Base-by-base conservation (phyloP, 2,888 invertebrate species). In the Diaprepes abbreviatus region DNA sequence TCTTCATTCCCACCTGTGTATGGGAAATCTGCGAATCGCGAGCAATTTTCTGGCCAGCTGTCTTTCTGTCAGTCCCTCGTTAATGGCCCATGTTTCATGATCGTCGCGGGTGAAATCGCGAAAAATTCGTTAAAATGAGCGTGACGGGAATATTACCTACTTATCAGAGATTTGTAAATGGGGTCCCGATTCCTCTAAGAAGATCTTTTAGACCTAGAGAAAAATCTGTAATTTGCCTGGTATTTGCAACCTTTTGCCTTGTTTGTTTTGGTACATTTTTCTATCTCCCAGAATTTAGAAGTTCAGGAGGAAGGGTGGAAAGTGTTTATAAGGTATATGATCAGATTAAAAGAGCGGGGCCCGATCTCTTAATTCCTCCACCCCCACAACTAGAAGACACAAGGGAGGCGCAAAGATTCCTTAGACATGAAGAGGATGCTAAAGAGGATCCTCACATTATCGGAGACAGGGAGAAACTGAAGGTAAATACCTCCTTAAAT, bases 261-360 rank as follows among this genome's bases (percentile, higher is more conserved):
- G 92, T 97, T 79, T 97, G 96, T 88, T 93, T 97, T 87, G 96
- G 96, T 78, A 90, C 91, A 78, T 93, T 97, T 83, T 96, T 97
- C 86, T 94, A 95, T 85, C 86, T 97, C 79, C 97, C 97, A 67
- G 95, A 96, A 85, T 93, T 93, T 79, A 88, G 87, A 81, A 88
- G 88, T 66, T 73, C 89, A 83, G 79, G 90, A 88, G 85, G 92
- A 90, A 80, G 83, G 50, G 91, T 93, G 80, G 93, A 93, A 81
- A 92, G 92, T 86, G 93, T 94, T 66, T 91, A 92, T 81, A 91
- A 91, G 85, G 93, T 92, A 78, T 95, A 95, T 84, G 92, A 93
- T 84, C 92, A 93, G 81, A 92, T 96, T 79, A 93, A 95, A 83
- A 93, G 93, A 83, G 95, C 94, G 68, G 95, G 95, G 1, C 95